Evolutionary conservation across 2,888 invertebrate genomes (phyloP).

Genomic region (Nezara viridula): DNA sequence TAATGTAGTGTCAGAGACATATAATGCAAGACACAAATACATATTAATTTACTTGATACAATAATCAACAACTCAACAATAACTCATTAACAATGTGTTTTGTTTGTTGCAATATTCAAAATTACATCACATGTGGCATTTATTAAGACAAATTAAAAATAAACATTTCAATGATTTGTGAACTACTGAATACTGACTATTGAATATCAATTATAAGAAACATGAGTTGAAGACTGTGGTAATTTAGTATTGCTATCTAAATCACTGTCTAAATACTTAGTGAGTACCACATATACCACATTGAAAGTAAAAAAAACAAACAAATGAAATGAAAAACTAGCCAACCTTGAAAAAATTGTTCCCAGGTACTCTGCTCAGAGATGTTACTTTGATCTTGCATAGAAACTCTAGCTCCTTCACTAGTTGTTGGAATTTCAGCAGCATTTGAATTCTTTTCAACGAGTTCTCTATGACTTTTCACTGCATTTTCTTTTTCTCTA

Average conservation of each 20-base stretch:
- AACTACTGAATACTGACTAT: no score
- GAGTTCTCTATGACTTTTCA: background rate
- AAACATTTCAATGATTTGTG: no score
- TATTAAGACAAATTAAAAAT: no score
- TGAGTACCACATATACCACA: no score
- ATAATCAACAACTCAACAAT: no score
- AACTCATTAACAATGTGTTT: no score
- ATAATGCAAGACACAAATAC: no score
- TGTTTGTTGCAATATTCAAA: no score
- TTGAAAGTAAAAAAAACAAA: no score
- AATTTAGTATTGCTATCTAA: background rate
- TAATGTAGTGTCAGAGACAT: no score
- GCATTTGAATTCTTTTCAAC: background rate
- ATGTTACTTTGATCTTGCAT: background rate
- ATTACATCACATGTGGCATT: no score
- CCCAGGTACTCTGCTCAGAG: constrained; percentile 25
- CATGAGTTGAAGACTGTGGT: background rate
- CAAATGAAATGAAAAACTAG: background rate
- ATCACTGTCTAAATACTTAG: background rate
- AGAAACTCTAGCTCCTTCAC: background rate
- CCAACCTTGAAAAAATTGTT: constrained; percentile 55
- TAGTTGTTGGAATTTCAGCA: background rate
- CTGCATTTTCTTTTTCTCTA: constrained; percentile 51
- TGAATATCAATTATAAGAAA: background rate
- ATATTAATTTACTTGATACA: no score